phyloP scores from a whole-genome alignment of 1,140 invertebrate genomes.

The Leptinotarsa lineolata region DNA sequence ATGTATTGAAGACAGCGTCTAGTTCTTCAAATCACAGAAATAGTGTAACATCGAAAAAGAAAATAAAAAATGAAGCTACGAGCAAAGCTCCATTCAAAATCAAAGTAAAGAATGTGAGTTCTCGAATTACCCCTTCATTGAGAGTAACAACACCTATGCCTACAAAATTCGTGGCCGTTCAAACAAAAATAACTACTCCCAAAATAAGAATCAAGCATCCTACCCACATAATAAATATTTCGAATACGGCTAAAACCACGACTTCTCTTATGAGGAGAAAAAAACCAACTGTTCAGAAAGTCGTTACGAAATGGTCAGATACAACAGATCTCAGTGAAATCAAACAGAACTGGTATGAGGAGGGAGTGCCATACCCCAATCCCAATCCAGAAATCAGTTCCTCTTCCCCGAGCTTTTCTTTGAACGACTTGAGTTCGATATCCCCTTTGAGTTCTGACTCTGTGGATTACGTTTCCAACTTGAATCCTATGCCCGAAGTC shows the following conservation, averaged over 20 bases:
- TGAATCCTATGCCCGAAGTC: conserved; percentile 35
- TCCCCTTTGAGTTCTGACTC: conserved; percentile 4
- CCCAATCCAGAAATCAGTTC: conserved; percentile 49
- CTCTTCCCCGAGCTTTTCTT: conserved; percentile 46
- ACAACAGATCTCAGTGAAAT: conserved; percentile 32
- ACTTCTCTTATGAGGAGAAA: conserved; percentile 28
- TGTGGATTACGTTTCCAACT: background rate
- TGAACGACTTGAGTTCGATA: conserved; percentile 30
- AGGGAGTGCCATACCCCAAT: conserved; percentile 42
- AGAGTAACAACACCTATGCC: background rate
- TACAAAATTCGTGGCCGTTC: background rate
- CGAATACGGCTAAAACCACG: conserved; percentile 19
- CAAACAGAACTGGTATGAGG: conserved; percentile 47
- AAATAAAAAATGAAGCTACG: background rate
- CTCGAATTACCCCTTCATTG: background rate
- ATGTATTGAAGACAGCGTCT: background rate
- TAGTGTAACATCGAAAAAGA: background rate
- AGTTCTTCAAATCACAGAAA: background rate
- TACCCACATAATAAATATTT: background rate
- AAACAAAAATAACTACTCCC: conserved; percentile 16
- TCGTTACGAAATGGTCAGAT: conserved; percentile 37
- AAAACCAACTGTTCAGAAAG: conserved; percentile 38
- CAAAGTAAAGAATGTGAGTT: background rate
- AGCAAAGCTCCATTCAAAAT: conserved; percentile 14
- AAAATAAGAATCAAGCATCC: conserved; percentile 3